These are phyloP conservation scores for Lateolabrax maculatus DNA, from an alignment of 2,797 vertebrate genomes.

Conservation along the genomic window DNA sequence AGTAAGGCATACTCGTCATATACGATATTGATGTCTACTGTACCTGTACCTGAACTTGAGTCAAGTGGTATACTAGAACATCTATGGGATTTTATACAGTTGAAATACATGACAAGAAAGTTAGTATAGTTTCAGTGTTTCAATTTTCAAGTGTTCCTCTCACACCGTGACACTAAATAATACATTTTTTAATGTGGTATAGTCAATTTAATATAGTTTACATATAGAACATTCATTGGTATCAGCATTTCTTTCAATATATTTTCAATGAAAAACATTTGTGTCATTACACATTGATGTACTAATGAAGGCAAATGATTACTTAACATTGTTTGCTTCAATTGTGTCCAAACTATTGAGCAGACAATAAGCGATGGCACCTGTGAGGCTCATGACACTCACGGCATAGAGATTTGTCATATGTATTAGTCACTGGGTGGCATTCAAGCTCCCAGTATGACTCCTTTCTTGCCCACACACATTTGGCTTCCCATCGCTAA, in stretches of 20 bases:
- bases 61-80: no score
- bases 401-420: conserved; percentile 22
- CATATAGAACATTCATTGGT: no score
- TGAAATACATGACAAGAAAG: not conserved
- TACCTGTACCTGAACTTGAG: no score
- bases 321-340: not conserved
- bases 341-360: not conserved
- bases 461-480: conserved; percentile 38
- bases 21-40: no score
- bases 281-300: not conserved
- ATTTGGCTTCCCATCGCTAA: not conserved
- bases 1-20: no score
- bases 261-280: not conserved
- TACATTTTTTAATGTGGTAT: no score
- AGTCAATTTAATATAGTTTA: not conserved
- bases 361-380: not conserved
- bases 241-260: not conserved
- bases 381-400: not conserved
- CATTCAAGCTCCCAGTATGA: conserved; percentile 37
- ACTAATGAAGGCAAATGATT: not conserved
- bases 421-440: conserved; percentile 42
- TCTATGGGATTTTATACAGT: no score
- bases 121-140: no score
- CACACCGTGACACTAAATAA: not conserved
- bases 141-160: no score